Conservation (phyloP, 2,113 vertebrate genomes). For the Meleagris gallopavo region DNA sequence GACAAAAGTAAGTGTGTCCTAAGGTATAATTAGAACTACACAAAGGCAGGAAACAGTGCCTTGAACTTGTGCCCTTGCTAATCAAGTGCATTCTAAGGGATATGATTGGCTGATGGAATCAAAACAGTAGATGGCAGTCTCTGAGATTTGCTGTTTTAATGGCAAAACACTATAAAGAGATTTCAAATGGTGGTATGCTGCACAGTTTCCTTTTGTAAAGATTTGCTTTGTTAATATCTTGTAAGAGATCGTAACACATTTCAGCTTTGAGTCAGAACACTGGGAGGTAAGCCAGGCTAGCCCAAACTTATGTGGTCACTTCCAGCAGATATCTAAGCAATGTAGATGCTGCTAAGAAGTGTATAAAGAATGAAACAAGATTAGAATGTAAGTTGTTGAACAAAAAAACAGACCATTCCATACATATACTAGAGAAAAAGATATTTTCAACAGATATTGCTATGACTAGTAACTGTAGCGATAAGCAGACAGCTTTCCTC, state of each 20-base stretch:
- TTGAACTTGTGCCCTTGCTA: slow-evolving; percentile 45
- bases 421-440: not conserved
- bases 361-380: not conserved
- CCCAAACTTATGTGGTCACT: not conserved
- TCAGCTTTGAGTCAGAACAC: not conserved
- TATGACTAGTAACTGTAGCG: not conserved
- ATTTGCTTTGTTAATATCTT: slow-evolving; percentile 10
- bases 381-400: not conserved
- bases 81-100: slow-evolving; percentile 2
- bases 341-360: not conserved
- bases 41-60: not conserved
- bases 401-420: not conserved
- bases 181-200: not conserved
- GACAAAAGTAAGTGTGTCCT: slow-evolving; percentile 1
- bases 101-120: slow-evolving; percentile 29
- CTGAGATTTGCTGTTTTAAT: slow-evolving; percentile 31
- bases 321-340: not conserved
- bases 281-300: not conserved
- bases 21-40: not conserved
- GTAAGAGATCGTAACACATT: slow-evolving; percentile 8
- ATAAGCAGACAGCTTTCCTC: not conserved
- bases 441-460: not conserved
- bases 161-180: slow-evolving; percentile 16
- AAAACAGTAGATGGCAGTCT: slow-evolving; percentile 9
- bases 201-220: not conserved